Conservation (phyloP, 2,113 vertebrate species). For the Daubentonia madagascariensis region DNA sequence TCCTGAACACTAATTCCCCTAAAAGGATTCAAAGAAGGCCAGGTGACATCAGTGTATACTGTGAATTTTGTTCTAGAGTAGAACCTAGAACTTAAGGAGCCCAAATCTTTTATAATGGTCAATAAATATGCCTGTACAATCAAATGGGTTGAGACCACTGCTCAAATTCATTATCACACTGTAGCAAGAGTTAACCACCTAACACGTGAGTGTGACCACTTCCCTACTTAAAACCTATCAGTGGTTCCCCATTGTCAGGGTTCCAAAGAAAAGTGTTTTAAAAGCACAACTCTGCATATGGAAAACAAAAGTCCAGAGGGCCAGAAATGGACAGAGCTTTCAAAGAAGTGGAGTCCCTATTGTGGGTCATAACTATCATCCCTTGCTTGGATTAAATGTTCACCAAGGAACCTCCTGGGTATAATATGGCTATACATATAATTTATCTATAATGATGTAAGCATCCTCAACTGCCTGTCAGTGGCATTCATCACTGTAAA, state of each 20-base stretch:
- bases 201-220: not conserved
- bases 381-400: not conserved
- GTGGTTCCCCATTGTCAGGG: not conserved
- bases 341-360: not conserved
- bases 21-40: not conserved
- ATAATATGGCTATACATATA: not conserved
- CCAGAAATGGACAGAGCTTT: not conserved
- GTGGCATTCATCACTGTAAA: not conserved
- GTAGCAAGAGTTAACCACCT: not conserved
- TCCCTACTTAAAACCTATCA: not conserved
- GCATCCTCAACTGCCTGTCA: not conserved
- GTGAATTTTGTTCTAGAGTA: not conserved
- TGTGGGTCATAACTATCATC: not conserved
- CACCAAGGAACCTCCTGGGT: not conserved
- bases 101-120: not conserved
- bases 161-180: not conserved
- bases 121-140: not conserved
- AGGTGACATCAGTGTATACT: not conserved
- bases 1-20: not conserved
- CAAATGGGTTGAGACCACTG: not conserved
- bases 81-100: not conserved
- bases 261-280: not conserved
- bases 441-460: not conserved
- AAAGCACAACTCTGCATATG: not conserved
- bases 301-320: not conserved